A percentile compares a stretch with the other conserved stretches of the same genome.
Conservation (phyloP, 2,113 vertebrate species). For the Myiagra hebetior region DNA sequence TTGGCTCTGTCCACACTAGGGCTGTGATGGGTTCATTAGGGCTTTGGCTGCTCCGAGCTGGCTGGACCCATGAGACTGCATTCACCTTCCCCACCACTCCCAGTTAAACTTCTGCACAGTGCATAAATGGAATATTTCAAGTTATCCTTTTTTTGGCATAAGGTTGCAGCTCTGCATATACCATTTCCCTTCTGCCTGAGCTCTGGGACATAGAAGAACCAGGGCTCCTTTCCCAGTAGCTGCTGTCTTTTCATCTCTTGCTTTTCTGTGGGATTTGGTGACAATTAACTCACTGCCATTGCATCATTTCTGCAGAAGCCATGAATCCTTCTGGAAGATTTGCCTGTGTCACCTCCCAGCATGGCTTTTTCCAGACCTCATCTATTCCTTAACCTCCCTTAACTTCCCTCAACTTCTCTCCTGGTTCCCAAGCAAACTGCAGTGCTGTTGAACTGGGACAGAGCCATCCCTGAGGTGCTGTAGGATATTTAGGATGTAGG, state of each 20-base stretch:
- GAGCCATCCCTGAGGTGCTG: fast-evolving
- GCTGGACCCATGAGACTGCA: not conserved
- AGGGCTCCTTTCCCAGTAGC: not conserved
- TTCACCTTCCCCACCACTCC: not conserved
- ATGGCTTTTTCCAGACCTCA: not conserved
- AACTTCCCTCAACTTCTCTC: not conserved
- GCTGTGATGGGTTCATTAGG: not conserved
- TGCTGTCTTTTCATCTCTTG: not conserved
- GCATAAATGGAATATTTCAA: not conserved
- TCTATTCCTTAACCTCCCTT: not conserved
- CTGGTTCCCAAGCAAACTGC: not conserved
- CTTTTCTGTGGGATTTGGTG: not conserved
- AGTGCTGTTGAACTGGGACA: fast-evolving
- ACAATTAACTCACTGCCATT: not conserved
- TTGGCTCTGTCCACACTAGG: not conserved
- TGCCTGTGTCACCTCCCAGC: not conserved
- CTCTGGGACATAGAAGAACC: not conserved
- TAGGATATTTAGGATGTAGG: not conserved
- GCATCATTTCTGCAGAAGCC: not conserved
- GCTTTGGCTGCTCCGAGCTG: not conserved
- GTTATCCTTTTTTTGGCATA: not conserved
- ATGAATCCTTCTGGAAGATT: not conserved
- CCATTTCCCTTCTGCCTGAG: not conserved
- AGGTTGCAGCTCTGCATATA: not conserved
- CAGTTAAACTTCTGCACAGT: not conserved